These are phyloP conservation scores for Erebia palarica DNA, from an alignment of 2,888 invertebrate species.

Conservation along the genomic window DNA sequence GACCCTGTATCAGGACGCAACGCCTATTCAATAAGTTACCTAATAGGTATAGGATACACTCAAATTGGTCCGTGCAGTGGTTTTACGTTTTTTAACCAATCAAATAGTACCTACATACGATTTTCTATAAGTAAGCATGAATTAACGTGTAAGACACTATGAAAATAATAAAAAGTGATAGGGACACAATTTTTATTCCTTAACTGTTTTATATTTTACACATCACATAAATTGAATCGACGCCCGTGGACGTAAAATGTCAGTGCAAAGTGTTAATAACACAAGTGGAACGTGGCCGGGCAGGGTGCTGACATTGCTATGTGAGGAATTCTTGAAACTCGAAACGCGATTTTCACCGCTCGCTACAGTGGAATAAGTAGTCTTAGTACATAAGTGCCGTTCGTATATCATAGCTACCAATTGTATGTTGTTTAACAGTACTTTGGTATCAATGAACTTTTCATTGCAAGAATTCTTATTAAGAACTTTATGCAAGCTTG, in stretches of 20 bases:
- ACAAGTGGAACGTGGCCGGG: slow-evolving; percentile 64
- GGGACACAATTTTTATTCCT: slow-evolving; percentile 19
- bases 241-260: slow-evolving; percentile 75
- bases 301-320: slow-evolving; percentile 72
- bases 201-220: slow-evolving; percentile 69
- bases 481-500: not conserved
- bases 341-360: slow-evolving; percentile 69
- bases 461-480: not conserved
- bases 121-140: too few relatives aligned
- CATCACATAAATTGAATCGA: slow-evolving; percentile 78
- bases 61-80: not conserved
- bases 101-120: too few relatives aligned
- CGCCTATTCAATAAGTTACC: too few relatives aligned
- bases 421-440: not conserved
- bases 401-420: slow-evolving; percentile 16
- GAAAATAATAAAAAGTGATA: not conserved
- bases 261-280: slow-evolving; percentile 75
- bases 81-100: too few relatives aligned
- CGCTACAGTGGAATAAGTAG: slow-evolving; percentile 53
- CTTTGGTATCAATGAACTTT: too few relatives aligned
- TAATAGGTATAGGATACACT: too few relatives aligned
- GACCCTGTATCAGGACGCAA: too few relatives aligned
- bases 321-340: slow-evolving; percentile 48
- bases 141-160: not conserved
- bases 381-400: slow-evolving; percentile 30